These are phyloP conservation scores for Onychostoma macrolepis DNA, from an alignment of 2,113 vertebrate genomes.

Conservation along the genomic window DNA sequence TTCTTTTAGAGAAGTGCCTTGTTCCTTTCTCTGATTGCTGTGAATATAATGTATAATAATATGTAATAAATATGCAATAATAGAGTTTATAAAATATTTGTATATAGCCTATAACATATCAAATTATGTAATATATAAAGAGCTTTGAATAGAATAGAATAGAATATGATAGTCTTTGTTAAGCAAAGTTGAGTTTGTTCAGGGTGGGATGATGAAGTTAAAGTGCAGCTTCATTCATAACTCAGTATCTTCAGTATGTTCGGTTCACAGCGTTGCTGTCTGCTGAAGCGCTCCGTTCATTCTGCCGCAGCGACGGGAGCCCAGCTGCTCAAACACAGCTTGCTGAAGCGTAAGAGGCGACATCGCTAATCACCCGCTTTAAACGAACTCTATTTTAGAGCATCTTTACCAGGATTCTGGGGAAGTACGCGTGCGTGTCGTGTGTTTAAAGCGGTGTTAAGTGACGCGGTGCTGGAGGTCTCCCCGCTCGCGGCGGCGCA, in stretches of 20 bases:
- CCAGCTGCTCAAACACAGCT: neutral
- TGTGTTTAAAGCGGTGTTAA: neutral
- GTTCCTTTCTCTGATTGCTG: too few species aligned
- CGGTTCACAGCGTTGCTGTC: neutral
- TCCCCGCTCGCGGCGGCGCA: neutral
- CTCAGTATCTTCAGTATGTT: neutral
- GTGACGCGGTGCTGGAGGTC: neutral
- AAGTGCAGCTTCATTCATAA: neutral
- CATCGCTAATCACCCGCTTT: neutral
- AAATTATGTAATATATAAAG: too few species aligned
- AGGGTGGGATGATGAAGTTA: neutral
- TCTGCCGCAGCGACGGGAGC: neutral
- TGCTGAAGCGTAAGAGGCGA: rapidly evolving
- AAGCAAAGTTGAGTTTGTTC: too few species aligned
- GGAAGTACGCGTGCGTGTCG: too few species aligned
- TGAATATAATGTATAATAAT: too few species aligned
- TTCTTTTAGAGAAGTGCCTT: neutral
- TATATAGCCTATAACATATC: too few species aligned
- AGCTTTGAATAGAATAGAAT: too few species aligned
- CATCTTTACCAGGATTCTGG: neutral
- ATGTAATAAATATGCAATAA: too few species aligned
- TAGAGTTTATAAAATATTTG: too few species aligned
- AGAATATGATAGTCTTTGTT: too few species aligned
- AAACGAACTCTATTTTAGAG: neutral
- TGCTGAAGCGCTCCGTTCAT: neutral